phyloP scores from a whole-genome alignment of 2,888 invertebrate species.

The Horisme vitalbata region DNA sequence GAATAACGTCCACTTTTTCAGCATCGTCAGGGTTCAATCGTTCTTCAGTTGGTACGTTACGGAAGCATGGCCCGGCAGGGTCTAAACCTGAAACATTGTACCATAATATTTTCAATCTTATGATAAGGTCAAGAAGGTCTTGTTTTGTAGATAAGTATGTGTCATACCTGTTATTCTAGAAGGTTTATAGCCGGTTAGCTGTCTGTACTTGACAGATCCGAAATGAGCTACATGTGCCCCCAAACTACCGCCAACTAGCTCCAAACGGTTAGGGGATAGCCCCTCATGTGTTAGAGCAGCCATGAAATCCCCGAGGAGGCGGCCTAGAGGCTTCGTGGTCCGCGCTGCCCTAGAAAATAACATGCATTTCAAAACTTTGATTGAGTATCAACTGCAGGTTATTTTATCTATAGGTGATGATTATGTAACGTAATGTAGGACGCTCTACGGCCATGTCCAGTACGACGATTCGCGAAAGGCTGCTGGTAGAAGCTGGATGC shows the following conservation, averaged over 20 bases:
- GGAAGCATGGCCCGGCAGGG: constrained; percentile 75
- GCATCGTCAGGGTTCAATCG: constrained; percentile 60
- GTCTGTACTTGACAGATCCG: constrained; percentile 53
- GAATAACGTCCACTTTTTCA: constrained; percentile 59
- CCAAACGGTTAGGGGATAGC: constrained; percentile 52
- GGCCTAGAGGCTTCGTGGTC: constrained; percentile 62
- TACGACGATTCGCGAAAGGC: no score
- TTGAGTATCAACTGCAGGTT: no score
- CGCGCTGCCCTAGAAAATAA: constrained; percentile 61
- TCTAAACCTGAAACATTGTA: constrained; percentile 54
- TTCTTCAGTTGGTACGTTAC: constrained; percentile 52
- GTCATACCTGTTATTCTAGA: constrained; percentile 56
- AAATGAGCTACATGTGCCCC: constrained; percentile 69
- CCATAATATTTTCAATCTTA: no score
- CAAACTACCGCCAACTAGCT: constrained; percentile 63
- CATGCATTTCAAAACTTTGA: neutral
- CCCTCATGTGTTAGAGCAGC: constrained; percentile 57
- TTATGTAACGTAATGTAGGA: no score
- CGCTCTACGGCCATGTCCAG: no score
- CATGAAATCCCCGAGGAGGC: constrained; percentile 61
- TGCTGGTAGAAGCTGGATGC: no score
- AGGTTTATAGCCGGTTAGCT: constrained; percentile 57
- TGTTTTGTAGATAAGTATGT: no score
- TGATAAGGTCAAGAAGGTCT: no score
- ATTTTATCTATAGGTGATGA: no score